These are phyloP conservation scores for Neoaliturus tenellus DNA, from an alignment of 2,888 invertebrate genomes.

Conservation along the genomic window DNA sequence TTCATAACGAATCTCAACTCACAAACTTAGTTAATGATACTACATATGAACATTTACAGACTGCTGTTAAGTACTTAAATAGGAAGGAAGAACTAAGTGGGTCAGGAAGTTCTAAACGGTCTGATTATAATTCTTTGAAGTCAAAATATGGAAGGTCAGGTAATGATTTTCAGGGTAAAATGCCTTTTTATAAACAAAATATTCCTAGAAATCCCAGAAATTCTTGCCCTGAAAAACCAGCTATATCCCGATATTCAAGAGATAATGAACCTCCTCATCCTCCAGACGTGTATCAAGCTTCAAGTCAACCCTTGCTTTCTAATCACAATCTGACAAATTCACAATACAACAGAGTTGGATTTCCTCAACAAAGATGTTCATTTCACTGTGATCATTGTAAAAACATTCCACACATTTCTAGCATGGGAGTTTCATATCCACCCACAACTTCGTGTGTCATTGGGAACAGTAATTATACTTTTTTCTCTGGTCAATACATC, in stretches of 20 bases:
- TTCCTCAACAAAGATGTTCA: not conserved
- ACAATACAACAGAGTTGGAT: not conserved
- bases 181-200: constrained; percentile 7
- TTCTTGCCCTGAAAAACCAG: not conserved
- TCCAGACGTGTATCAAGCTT: not conserved
- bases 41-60: not conserved
- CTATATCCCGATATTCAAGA: not conserved
- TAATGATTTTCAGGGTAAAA: constrained; percentile 2
- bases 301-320: not conserved
- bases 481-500: not conserved
- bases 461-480: not conserved
- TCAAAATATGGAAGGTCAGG: not conserved
- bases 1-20: not conserved
- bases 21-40: not conserved
- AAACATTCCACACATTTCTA: not conserved
- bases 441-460: not conserved
- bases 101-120: not conserved
- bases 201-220: not conserved
- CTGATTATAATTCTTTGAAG: not conserved
- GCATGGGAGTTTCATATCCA: not conserved
- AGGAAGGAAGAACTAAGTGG: not conserved
- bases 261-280: not conserved
- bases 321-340: not conserved
- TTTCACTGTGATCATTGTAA: not conserved
- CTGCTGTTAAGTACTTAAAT: not conserved